A percentile compares a stretch with the other conserved stretches of the same genome.
These are phyloP conservation scores for Peromyscus eremicus DNA, from an alignment of 2,797 vertebrate species.

Conservation along the genomic window DNA sequence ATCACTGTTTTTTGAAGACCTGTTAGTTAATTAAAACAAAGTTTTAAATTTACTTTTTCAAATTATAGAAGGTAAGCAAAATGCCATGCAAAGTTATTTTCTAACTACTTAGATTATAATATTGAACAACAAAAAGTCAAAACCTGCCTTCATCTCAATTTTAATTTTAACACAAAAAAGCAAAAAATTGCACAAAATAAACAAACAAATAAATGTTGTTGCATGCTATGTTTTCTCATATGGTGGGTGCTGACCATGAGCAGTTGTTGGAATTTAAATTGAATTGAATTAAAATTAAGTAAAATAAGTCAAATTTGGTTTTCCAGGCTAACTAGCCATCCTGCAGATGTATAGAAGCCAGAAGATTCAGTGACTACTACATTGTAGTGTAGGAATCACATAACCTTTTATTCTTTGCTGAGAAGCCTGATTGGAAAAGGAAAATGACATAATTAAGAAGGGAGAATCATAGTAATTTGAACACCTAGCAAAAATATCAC, in stretches of 20 bases:
- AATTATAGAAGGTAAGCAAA: background rate
- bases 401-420: background rate
- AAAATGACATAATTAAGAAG: background rate
- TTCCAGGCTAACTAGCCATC: accelerated
- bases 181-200: background rate
- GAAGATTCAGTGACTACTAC: background rate
- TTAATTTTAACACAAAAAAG: background rate
- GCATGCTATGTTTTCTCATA: background rate
- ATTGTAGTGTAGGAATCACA: background rate
- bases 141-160: background rate
- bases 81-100: background rate
- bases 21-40: background rate
- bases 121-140: background rate
- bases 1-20: background rate
- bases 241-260: background rate
- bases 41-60: background rate
- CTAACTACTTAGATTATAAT: background rate
- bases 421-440: background rate
- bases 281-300: background rate
- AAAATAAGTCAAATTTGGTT: background rate
- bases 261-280: background rate
- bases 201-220: background rate
- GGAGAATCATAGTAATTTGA: background rate
- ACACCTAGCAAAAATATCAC: background rate
- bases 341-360: background rate